phyloP scores from a whole-genome alignment of 53 echinoderm and acorn worm species.

The Glandiceps talaboti region DNA sequence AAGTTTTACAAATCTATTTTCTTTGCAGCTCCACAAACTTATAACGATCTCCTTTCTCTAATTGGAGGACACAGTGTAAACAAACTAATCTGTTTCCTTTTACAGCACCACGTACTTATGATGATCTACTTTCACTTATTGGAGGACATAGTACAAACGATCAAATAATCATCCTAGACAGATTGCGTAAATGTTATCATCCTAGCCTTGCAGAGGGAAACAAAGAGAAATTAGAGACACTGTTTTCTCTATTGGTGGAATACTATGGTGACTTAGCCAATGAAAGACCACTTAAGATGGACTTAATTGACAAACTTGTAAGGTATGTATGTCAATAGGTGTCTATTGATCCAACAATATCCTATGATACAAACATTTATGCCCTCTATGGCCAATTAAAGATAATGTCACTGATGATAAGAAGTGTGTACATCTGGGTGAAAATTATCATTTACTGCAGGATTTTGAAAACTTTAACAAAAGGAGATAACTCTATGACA shows the following conservation, averaged over 20 bases:
- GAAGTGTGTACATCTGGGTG: no score
- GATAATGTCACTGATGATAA: no score
- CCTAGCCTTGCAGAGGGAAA: constrained; percentile 90
- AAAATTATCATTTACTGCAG: no score
- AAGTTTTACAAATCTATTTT: neutral
- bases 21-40: constrained; percentile 41
- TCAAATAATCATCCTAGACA: constrained; percentile 48
- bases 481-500: no score
- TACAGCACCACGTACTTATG: constrained; percentile 42
- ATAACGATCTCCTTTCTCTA: constrained; percentile 35
- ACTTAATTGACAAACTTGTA: constrained; percentile 55
- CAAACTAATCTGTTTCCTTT: constrained; percentile 31
- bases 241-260: constrained; percentile 41
- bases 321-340: constrained; percentile 37
- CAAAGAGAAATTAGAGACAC: constrained; percentile 68
- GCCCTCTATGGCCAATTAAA: no score
- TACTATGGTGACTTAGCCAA: constrained; percentile 45
- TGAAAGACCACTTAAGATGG: constrained; percentile 30
- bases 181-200: constrained; percentile 74
- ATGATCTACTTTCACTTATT: constrained; percentile 34
- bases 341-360: no score
- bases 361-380: no score
- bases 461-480: no score
- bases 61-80: constrained; percentile 33
- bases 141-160: constrained; percentile 38